Percentiles rank a stretch among this genome's conserved stretches.
Conservation (phyloP, 2,797 vertebrate species). For the Microcaecilia unicolor region DNA sequence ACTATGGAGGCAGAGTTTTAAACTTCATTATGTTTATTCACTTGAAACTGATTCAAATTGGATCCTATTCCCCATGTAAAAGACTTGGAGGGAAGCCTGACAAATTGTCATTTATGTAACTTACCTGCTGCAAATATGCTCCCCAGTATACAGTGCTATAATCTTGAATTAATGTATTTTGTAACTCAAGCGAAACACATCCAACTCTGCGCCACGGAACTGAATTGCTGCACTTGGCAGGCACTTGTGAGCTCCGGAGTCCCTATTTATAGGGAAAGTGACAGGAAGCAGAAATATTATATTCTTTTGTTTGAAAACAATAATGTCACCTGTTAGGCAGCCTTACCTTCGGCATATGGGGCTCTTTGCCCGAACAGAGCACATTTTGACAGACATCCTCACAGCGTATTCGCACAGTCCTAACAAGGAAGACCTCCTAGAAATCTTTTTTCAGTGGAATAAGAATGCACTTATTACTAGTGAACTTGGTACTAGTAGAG, state of each 20-base stretch:
- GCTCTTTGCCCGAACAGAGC: too few relatives aligned
- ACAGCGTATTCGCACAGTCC: too few relatives aligned
- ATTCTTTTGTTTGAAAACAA: constrained; percentile 5
- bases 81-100: constrained; percentile 35
- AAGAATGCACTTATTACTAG: too few relatives aligned
- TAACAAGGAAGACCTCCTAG: too few relatives aligned
- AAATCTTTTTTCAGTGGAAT: too few relatives aligned
- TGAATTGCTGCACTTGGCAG: constrained; percentile 34
- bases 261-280: constrained; percentile 30
- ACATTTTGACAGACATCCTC: too few relatives aligned
- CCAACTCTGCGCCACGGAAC: constrained; percentile 30
- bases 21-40: constrained; percentile 23
- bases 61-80: constrained; percentile 29
- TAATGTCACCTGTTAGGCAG: constrained; percentile 1
- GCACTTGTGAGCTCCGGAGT: constrained; percentile 17
- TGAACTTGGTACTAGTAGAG: too few relatives aligned
- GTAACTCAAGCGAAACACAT: constrained; percentile 38
- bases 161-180: constrained; percentile 47
- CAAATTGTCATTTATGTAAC: constrained; percentile 35
- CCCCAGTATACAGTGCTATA: constrained; percentile 29
- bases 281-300: constrained; percentile 31
- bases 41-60: constrained; percentile 40
- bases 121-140: constrained; percentile 43
- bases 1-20: constrained; percentile 26
- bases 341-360: background rate